Evolutionary conservation across 2,888 invertebrate genomes (phyloP).

Genomic region (Sesia bembeciformis): DNA sequence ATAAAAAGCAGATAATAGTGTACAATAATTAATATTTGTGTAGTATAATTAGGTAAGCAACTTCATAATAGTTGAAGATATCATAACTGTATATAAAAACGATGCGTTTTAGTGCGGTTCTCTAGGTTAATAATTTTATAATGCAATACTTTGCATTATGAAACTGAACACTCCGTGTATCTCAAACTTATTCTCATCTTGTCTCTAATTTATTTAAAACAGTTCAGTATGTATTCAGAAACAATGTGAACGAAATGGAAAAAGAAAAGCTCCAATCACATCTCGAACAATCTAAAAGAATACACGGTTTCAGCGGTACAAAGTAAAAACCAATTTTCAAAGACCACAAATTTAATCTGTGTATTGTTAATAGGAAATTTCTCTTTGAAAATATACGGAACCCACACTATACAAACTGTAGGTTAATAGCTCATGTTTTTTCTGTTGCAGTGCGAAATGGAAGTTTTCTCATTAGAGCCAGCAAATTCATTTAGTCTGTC

Average conservation of each 20-base stretch:
- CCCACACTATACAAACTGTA: slow-evolving; percentile 15
- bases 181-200: too few relatives aligned
- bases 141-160: too few relatives aligned
- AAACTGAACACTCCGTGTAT: too few relatives aligned
- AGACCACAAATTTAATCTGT: background rate
- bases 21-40: too few relatives aligned
- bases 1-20: too few relatives aligned
- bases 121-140: too few relatives aligned
- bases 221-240: background rate
- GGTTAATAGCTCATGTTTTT: slow-evolving; percentile 34
- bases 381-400: slow-evolving; percentile 9
- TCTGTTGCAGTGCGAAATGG: slow-evolving; percentile 27
- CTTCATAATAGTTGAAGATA: too few relatives aligned
- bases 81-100: too few relatives aligned
- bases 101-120: too few relatives aligned
- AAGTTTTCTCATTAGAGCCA: slow-evolving; percentile 55
- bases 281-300: background rate
- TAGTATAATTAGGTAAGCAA: too few relatives aligned
- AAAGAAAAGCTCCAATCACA: background rate
- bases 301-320: background rate
- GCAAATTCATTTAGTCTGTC: slow-evolving; percentile 50
- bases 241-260: background rate
- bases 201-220: too few relatives aligned
- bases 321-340: background rate
- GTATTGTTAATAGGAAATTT: background rate